Evolutionary conservation across 2,888 invertebrate species (phyloP).

Genomic region (Opisthograptis luteolata): DNA sequence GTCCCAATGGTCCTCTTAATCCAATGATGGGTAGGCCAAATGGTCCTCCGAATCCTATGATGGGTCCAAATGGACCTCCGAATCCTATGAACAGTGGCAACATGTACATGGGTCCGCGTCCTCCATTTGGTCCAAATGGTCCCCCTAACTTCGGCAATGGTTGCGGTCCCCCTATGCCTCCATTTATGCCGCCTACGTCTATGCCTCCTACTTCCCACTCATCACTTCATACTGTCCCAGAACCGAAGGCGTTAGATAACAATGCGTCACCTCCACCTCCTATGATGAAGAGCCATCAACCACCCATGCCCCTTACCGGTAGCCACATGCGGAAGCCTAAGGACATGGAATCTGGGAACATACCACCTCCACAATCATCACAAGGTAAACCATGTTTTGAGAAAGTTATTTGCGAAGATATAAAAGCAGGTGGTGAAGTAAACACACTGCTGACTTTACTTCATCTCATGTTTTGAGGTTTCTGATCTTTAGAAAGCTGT

Average conservation of each 20-base stretch:
- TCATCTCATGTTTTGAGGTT: constrained; percentile 30
- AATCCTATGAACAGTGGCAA: constrained; percentile 55
- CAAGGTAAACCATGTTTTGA: constrained; percentile 57
- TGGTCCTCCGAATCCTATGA: constrained; percentile 60
- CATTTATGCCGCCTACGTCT: constrained; percentile 15
- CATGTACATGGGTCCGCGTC: constrained; percentile 40
- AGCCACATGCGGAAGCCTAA: constrained; percentile 42
- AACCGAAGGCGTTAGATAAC: constrained; percentile 20
- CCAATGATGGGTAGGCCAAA: constrained; percentile 51
- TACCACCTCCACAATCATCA: constrained; percentile 71
- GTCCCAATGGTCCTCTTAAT: constrained; percentile 45
- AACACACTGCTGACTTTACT: constrained; percentile 13
- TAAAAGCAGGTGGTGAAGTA: constrained; percentile 25
- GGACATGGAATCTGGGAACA: constrained; percentile 77
- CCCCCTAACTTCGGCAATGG: constrained; percentile 58
- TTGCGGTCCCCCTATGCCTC: constrained; percentile 33
- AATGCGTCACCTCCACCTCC: constrained; percentile 13
- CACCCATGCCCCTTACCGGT: constrained; percentile 84
- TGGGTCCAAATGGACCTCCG: constrained; percentile 54
- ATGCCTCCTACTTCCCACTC: constrained; percentile 9
- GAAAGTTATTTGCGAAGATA: constrained; percentile 15
- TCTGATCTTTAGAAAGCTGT: constrained; percentile 39
- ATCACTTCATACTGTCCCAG: constrained; percentile 7
- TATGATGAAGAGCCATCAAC: constrained; percentile 86
- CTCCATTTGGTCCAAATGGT: constrained; percentile 39